These are phyloP conservation scores for Clarias batrachus DNA, from an alignment of 2,113 vertebrate genomes.

Conservation along the genomic window DNA sequence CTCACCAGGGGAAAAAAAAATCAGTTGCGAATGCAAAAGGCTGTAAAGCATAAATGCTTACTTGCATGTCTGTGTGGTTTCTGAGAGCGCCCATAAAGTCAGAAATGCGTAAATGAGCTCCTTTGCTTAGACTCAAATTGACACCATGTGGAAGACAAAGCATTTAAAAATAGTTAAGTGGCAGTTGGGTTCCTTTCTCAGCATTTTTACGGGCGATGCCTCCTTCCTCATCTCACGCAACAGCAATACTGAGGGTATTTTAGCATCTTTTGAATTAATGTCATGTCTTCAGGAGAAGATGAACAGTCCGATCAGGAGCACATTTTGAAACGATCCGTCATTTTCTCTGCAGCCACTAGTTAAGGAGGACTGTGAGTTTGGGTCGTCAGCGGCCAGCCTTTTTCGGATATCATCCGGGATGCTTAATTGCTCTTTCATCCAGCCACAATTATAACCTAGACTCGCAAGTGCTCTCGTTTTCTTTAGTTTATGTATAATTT, in stretches of 20 bases:
- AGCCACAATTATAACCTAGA: conserved; percentile 19
- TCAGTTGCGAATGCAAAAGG: conserved; percentile 57
- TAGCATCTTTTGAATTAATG: conserved; percentile 40
- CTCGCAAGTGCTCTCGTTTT: conserved; percentile 1
- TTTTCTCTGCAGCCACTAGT: conserved; percentile 33
- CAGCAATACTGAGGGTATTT: conserved; percentile 45
- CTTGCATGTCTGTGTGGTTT: conserved; percentile 62
- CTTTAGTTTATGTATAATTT: conserved; percentile 15
- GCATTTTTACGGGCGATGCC: conserved; percentile 63
- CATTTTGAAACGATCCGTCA: background rate
- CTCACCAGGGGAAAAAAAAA: conserved; percentile 49
- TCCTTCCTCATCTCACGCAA: conserved; percentile 65
- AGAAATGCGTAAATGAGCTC: conserved; percentile 69
- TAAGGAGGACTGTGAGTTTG: conserved; percentile 25
- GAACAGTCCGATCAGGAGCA: background rate
- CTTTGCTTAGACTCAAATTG: conserved; percentile 71
- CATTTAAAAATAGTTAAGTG: conserved; percentile 66
- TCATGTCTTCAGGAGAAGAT: conserved; percentile 5
- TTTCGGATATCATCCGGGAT: conserved; percentile 15
- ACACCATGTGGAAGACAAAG: conserved; percentile 73
- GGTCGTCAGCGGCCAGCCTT: background rate
- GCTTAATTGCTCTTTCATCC: conserved; percentile 21
- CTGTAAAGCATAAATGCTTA: conserved; percentile 56
- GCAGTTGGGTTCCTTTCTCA: conserved; percentile 60
- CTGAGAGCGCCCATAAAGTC: conserved; percentile 66